phyloP scores from a whole-genome alignment of 92 coral and sea anemone species.

The Palythoa grandis region DNA sequence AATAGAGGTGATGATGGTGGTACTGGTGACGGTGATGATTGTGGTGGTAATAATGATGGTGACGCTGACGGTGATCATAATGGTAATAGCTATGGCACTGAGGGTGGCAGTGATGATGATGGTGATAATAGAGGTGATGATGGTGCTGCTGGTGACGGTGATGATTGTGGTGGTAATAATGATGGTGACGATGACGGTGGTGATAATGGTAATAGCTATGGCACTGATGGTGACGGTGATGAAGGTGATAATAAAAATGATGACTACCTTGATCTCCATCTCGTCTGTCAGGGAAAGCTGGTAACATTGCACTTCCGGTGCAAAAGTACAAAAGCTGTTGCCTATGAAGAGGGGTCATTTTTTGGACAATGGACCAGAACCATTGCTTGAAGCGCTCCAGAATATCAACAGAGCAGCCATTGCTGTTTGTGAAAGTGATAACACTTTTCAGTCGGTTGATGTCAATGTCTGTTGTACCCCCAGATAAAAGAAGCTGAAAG shows the following conservation, averaged over 20 bases:
- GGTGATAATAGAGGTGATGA: background rate
- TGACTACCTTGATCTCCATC: conserved; percentile 87
- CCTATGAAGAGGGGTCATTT: conserved; percentile 90
- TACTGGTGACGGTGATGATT: background rate
- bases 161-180: background rate
- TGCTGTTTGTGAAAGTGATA: conserved; percentile 87
- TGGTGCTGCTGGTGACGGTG: background rate
- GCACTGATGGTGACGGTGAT: background rate
- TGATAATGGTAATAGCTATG: background rate
- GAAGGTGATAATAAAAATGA: background rate
- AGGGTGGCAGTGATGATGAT: background rate
- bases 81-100: background rate
- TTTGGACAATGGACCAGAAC: conserved; percentile 95
- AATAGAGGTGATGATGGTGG: background rate
- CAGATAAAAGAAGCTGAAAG: conserved; percentile 82
- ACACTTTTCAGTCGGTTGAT: conserved; percentile 80
- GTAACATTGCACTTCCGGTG: conserved; percentile 91
- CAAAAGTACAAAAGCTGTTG: conserved; percentile 90
- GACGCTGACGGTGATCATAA: background rate
- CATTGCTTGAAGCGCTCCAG: conserved; percentile 89
- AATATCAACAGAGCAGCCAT: conserved; percentile 88
- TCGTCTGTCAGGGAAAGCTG: conserved; percentile 84
- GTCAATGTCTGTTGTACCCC: conserved; percentile 92
- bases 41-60: background rate
- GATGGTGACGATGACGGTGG: background rate